Base-by-base conservation (phyloP, 2,113 vertebrate species). In the Ictalurus punctatus region DNA sequence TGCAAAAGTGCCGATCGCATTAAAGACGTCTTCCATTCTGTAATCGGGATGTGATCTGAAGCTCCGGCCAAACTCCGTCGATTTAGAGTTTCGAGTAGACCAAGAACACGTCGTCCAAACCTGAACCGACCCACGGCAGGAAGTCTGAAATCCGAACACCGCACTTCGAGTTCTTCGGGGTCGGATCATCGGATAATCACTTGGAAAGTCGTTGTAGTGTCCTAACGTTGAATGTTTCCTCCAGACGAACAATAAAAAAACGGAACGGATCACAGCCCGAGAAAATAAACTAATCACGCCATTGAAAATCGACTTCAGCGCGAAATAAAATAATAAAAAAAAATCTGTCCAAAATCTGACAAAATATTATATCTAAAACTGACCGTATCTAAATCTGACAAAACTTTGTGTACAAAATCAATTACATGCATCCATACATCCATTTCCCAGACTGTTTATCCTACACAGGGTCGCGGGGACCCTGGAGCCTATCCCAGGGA, bases 21-120 rank as follows among this genome's bases (percentile, higher is more conserved):
- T 88, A 69, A 74, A 81, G 74, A 27, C 3, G 13, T 71, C 63
- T 89, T 30, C 61, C 84, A 40, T 87, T 89, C 34, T 84, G 86
- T 90, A 90, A 90, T 88, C 90, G 88, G 79, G 61, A 79, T 54
- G 52, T 84, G 80, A 91, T 79, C 84, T 73, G 79, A 40, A 37
- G 82, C 79, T 61, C 63, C 89, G 83, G 85, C 80, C 54, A 73
- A 85, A 52, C 37, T 78, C 59, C 63, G 81, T 90, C 71, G 81
- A 54, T 52, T 58, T 54, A 67, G 6, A 82, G 6, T 80, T 56
- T 12, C 21, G 25, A 17, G 19, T 34, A 23, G 54, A 58, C 27
- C 21, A 48, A 73, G 71, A 73, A 73, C 69, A 37, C 7, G 23
- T 63, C 1, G 59, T 69, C 14, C 23, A 63, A 25, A 23, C 61